Evolutionary conservation across 30 jellyfish, hydroid and myxozoan species (phyloP).

Genomic region (Cassiopea xamachana): DNA sequence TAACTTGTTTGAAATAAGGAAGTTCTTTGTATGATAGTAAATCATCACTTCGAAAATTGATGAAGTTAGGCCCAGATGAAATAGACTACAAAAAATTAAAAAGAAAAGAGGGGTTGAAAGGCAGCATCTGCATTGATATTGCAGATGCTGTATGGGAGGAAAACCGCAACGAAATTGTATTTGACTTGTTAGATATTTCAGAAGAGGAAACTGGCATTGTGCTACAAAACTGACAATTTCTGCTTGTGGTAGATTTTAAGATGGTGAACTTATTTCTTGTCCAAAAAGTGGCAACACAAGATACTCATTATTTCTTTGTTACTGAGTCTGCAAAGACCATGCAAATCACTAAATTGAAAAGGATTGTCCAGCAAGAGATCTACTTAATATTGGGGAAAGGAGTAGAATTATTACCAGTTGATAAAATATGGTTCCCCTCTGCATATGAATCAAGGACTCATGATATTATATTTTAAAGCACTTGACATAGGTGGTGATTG

Average conservation of each 20-base stretch:
- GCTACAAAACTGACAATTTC: neutral
- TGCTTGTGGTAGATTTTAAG: slow-evolving; percentile 36
- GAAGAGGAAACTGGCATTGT: neutral
- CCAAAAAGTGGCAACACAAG: slow-evolving; percentile 44
- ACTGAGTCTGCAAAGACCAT: slow-evolving; percentile 19
- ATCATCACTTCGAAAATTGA: neutral
- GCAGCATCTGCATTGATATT: neutral
- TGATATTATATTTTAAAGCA: slow-evolving; percentile 25
- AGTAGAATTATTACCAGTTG: neutral
- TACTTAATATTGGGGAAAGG: slow-evolving; percentile 20
- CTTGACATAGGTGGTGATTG: slow-evolving; percentile 43
- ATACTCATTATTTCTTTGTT: slow-evolving; percentile 28
- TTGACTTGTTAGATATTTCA: neutral
- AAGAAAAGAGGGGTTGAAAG: neutral
- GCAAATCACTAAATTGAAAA: slow-evolving; percentile 54
- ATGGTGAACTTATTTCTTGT: slow-evolving; percentile 52
- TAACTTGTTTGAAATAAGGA: neutral
- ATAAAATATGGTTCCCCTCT: slow-evolving; percentile 45
- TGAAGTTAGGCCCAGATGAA: neutral
- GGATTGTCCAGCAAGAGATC: slow-evolving; percentile 47
- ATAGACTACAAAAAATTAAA: neutral
- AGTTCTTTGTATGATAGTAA: neutral
- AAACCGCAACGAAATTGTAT: neutral
- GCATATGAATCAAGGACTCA: slow-evolving; percentile 21
- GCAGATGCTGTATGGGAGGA: neutral